Evolutionary conservation across 2,797 vertebrate genomes (phyloP), one percentile per base, ranked within the genome.

Genomic region (Chromobotia macracanthus): DNA sequence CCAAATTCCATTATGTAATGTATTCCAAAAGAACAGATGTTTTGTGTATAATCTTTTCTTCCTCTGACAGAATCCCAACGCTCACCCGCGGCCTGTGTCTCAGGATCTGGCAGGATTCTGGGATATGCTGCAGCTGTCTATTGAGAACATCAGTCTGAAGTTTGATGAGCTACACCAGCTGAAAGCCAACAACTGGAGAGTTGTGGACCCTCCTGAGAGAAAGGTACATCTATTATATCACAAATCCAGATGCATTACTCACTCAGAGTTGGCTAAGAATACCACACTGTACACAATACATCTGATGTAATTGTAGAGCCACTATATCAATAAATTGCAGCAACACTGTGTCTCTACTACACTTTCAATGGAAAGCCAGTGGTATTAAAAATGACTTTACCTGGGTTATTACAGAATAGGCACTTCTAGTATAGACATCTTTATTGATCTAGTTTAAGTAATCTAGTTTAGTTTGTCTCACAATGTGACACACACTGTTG

Each of bases 81-180:
- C 96, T 81, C 95, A 96, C 89, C 97, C 95, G 2, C 94, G 96
- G 78, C 96, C 97, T 78, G 90, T 95, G 89, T 97, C 96, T 88
- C 97, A 99, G 93, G 97, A 99, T 90, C 93, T 99, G 92, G 97
- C 97, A 72, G 97, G 97, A 84, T 99, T 98, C 92, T 99, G 97
- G 97, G 97, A 99, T 92, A 97, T 98, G 96, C 94, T 99, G 87
- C 97, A 99, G 93, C 94, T 99, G 88, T 98, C 97, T 85, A 98
- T 99, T 87, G 97, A 99, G 93, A 98, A 98, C 89, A 98, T 99
- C 92, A 98, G 97, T 93, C 95, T 99, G 94, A 99, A 99, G 95
- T 99, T 99, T 94, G 97, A 99, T 89, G 97, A 99, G 92, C 95
- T 99, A 88, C 96, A 98, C 94, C 97, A 99, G 86, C 95, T 99